Conservation (phyloP, 2,888 invertebrate genomes). For the Cyclophora punctaria region DNA sequence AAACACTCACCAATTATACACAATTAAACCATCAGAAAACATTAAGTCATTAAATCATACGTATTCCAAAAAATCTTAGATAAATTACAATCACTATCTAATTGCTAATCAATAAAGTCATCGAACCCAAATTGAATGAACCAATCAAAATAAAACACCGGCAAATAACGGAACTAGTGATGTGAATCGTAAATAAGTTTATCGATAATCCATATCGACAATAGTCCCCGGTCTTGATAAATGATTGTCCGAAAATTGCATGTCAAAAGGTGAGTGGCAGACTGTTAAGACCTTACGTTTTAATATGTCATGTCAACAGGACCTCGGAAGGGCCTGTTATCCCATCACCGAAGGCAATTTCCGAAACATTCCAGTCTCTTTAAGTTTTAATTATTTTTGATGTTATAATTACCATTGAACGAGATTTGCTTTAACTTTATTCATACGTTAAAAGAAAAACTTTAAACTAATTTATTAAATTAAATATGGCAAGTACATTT, state of each 20-base stretch:
- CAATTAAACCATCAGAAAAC: neutral
- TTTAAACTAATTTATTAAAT: too few species aligned
- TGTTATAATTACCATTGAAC: too few species aligned
- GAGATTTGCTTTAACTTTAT: too few species aligned
- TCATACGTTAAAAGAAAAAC: too few species aligned
- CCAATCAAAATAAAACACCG: slow-evolving; percentile 16
- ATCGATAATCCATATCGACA: slow-evolving; percentile 24
- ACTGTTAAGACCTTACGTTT: slow-evolving; percentile 56
- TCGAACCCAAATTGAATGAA: slow-evolving; percentile 13
- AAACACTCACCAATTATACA: slow-evolving; percentile 1
- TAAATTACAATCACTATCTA: slow-evolving; percentile 12
- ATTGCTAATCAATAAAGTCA: slow-evolving; percentile 20
- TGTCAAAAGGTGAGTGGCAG: slow-evolving; percentile 66
- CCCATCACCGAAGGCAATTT: slow-evolving; percentile 44
- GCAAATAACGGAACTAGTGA: slow-evolving; percentile 10
- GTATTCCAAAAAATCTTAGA: neutral
- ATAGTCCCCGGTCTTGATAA: slow-evolving; percentile 47
- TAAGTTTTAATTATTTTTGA: neutral
- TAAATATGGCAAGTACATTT: too few species aligned
- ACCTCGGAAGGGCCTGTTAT: slow-evolving; percentile 37
- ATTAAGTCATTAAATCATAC: neutral
- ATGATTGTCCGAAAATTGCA: slow-evolving; percentile 69
- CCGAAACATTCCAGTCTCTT: slow-evolving; percentile 9
- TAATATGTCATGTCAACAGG: slow-evolving; percentile 55
- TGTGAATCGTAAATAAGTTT: neutral